Conservation (phyloP, 2,113 vertebrate species). For the Eublepharis macularius region DNA sequence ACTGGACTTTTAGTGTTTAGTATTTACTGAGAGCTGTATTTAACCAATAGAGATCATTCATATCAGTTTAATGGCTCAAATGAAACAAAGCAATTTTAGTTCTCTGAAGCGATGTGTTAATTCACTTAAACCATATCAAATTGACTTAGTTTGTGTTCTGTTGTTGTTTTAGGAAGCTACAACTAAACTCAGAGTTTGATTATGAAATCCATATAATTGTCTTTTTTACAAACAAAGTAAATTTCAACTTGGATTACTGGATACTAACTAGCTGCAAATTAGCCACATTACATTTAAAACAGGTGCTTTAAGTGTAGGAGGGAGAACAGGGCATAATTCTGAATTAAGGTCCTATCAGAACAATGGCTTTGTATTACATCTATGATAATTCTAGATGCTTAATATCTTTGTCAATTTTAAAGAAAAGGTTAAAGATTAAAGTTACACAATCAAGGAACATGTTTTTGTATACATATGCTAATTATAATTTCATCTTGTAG, state of each 20-base stretch:
- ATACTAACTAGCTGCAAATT: neutral
- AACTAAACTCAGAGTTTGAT: neutral
- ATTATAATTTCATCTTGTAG: neutral
- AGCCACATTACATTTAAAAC: neutral
- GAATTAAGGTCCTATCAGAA: neutral
- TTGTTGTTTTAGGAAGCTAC: neutral
- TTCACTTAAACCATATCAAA: too few relatives aligned
- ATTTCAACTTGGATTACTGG: neutral
- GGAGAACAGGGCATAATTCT: neutral
- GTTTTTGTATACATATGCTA: neutral
- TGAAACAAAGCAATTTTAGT: too few relatives aligned
- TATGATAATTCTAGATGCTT: neutral
- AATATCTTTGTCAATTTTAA: neutral
- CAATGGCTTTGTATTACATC: neutral
- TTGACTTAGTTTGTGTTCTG: too few relatives aligned
- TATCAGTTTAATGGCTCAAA: too few relatives aligned
- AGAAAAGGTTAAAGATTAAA: neutral
- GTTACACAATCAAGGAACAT: neutral
- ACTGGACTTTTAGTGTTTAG: too few relatives aligned
- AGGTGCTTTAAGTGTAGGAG: neutral
- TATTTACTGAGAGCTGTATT: too few relatives aligned
- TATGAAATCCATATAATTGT: neutral
- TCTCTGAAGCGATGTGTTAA: too few relatives aligned
- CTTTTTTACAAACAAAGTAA: slow-evolving; percentile 1
- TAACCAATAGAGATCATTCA: too few relatives aligned